These are phyloP conservation scores for Percina caprodes DNA, from an alignment of 2,113 vertebrate species.

Conservation along the genomic window DNA sequence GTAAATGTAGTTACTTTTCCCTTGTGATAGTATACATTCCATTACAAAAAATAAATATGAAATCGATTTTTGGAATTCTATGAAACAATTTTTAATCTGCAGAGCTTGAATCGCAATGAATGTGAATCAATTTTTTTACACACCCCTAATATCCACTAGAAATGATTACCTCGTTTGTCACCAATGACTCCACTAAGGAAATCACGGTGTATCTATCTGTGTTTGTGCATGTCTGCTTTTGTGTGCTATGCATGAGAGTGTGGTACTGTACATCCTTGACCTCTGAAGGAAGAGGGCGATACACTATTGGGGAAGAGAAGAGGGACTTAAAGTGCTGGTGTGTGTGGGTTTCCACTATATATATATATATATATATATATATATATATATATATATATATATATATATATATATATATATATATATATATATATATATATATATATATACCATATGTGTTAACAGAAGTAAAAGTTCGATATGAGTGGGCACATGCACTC, in stretches of 20 bases:
- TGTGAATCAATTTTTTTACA: no score
- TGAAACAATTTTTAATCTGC: no score
- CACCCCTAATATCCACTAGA: constrained; percentile 22
- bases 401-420: not conserved
- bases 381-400: not conserved
- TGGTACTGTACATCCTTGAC: not conserved
- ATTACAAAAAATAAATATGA: no score
- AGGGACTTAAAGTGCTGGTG: not conserved
- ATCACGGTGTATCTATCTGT: not conserved
- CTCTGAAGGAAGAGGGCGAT: constrained; percentile 9
- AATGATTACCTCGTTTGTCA: constrained; percentile 55
- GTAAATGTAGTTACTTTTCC: no score
- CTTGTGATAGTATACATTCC: no score
- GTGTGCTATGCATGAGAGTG: not conserved
- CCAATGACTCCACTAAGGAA: constrained; percentile 39
- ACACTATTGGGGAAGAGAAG: not conserved
- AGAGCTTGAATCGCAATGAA: no score
- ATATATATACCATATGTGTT: constrained; percentile 1
- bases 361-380: not conserved
- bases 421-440: not conserved
- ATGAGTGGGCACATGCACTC: constrained; percentile 10
- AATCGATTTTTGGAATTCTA: no score
- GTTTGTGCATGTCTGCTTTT: constrained; percentile 14
- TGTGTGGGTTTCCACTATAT: not conserved
- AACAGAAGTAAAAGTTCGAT: constrained; percentile 4